Evolutionary conservation across 1,140 invertebrate species (phyloP), one percentile per base, ranked within the genome.

Genomic region (Geopemphigus sp.): DNA sequence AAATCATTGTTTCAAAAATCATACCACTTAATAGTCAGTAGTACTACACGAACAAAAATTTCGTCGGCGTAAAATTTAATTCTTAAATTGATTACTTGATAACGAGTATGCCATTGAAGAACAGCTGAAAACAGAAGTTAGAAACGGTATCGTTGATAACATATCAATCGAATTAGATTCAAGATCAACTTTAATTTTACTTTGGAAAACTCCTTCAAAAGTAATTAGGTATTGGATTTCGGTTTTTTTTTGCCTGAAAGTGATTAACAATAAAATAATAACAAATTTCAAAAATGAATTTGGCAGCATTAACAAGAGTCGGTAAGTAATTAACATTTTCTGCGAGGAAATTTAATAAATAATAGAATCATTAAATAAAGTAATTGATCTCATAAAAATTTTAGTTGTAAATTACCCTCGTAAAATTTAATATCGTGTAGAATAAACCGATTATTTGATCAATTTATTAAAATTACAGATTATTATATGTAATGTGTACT

Each of bases 161-260:
- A 8, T 68, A 68, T 68, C 66, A 68, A 68, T 68, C 29, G 15
- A 39, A 8, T 3, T 24, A 45, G n/a, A 45, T 22, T 66, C 45
- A 4, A 66, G 63, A 39, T 39, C 14, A 45, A 66, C 39, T 68
- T n/a, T 24, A 6, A 47, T 47, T 68, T 50, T 50, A 50, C 12
- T 14, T 45, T 22, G 45, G 10, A 68, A 50, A 68, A 50, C 66
- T 68, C 66, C 66, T 68, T 68, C 66, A 68, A 50, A 68, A 68
- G 66, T 50, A 50, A 26, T 17, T 24, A 26, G 2, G 22, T 22
- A 59, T 12, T 59, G 6, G n/a, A n/a, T 47, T 47, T 5, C 32
- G n/a, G n/a, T 66, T 45, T 45, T 45, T 64, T 24, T 68, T 22
- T 47, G 47, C 5, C 17, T 8, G 29, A 17, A 29, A n/a, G 10